Conservation (phyloP, 1,140 invertebrate genomes). For the Mamestra configurata region DNA sequence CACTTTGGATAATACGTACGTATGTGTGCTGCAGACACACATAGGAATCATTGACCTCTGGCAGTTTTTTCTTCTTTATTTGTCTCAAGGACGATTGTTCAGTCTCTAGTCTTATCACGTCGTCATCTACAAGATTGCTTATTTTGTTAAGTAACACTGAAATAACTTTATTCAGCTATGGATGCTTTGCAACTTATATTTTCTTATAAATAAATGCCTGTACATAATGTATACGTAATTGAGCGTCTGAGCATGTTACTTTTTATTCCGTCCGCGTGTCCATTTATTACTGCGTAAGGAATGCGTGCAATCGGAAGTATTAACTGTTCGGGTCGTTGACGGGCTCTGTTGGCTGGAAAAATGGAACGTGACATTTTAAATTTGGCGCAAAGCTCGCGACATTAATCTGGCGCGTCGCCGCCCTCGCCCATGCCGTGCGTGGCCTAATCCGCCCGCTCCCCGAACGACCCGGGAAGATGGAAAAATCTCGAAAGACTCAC, state of each 20-base stretch:
- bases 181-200: neutral
- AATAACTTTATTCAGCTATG: conserved; percentile 13
- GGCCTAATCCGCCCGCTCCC: conserved; percentile 80
- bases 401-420: conserved; percentile 85
- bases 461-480: conserved; percentile 79
- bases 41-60: conserved; percentile 65
- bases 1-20: conserved; percentile 74
- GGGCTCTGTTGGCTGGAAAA: conserved; percentile 79
- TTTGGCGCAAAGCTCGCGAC: conserved; percentile 82
- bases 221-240: neutral
- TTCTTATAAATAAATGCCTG: neutral
- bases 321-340: conserved; percentile 68
- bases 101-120: conserved; percentile 54
- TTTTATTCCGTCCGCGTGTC: conserved; percentile 28
- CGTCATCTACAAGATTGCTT: conserved; percentile 48
- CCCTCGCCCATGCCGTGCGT: conserved; percentile 77
- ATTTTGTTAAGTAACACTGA: conserved; percentile 45
- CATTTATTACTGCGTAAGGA: conserved; percentile 54
- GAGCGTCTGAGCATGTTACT: neutral
- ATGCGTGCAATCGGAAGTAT: conserved; percentile 68
- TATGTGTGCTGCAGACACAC: conserved; percentile 65
- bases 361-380: conserved; percentile 86
- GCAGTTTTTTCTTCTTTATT: conserved; percentile 57
- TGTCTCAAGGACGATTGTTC: conserved; percentile 60
- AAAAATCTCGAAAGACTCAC: conserved; percentile 85